Evolutionary conservation across 2,113 vertebrate species (phyloP), one percentile per base, ranked within the genome.

Genomic region (Syrrhaptes paradoxus): DNA sequence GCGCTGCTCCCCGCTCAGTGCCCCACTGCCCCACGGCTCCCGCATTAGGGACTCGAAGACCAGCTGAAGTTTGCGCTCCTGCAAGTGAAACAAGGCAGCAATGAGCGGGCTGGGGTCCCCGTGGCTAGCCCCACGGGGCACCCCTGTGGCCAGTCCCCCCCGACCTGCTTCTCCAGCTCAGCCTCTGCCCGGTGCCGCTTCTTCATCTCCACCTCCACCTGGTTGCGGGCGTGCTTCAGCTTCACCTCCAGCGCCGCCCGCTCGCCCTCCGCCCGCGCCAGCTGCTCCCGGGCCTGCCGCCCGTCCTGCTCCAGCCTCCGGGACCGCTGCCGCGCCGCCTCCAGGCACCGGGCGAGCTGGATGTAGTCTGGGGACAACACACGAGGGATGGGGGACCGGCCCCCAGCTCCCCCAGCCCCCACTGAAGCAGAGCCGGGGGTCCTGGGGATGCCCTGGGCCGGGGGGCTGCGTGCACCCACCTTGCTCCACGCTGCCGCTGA

Each of bases 191-290:
- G 98, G 97, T 97, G 97, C 36, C 98, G 98, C 55, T 98, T 98
- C 95, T 98, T 98, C 97, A 99, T 98, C 96, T 99, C 98, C 88
- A 99, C 97, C 6, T 99, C 98, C 94, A 99, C 97, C 93, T 99
- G 98, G 95, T 99, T 98, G 8, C 98, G 98, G 20, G 98, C 98
- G 1, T 99, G 99, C 63, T 99, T 98, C 65, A 99, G 98, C 89
- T 98, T 98, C 79, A 99, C 98, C 55, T 99, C 98, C 94, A 99
- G 97, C 1, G 98, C 98, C 0, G 98, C 98, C 76, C 98, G 97
- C 57, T 98, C 96, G 20, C 98, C 97, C 28, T 99, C 98, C 1
- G 97, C 98, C 15, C 98, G 98, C 29, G 98, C 97, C 95, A 99
- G 95, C 45, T 98, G 95, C 94, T 98, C 98, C 9, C 97, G 98